Conservation (phyloP, 2,113 vertebrate species). For the Ptyas mucosa region DNA sequence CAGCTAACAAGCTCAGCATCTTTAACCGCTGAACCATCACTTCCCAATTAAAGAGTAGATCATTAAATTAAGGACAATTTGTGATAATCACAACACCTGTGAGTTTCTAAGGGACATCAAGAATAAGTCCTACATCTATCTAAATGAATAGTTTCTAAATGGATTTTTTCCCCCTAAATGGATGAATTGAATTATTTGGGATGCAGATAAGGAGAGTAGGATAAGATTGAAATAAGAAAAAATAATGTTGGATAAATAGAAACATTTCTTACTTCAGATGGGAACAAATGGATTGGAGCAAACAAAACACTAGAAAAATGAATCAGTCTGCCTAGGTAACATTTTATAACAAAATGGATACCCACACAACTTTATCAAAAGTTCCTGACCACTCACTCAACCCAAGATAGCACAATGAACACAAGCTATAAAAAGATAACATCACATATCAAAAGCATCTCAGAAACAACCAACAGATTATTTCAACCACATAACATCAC, state of each 20-base stretch:
- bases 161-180: background rate
- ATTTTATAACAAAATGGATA: background rate
- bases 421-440: background rate
- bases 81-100: background rate
- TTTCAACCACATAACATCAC: background rate
- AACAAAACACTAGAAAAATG: background rate
- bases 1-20: no score
- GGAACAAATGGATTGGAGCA: background rate
- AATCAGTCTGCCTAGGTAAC: background rate
- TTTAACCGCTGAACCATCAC: background rate
- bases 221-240: background rate
- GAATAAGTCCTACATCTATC: background rate
- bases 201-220: background rate
- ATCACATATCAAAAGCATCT: background rate
- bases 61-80: background rate
- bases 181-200: background rate
- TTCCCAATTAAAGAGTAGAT: background rate
- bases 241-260: background rate
- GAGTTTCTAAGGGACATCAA: background rate
- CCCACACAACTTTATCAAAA: background rate
- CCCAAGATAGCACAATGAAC: background rate
- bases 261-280: background rate
- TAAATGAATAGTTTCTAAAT: background rate
- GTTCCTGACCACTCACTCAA: background rate
- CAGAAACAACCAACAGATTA: background rate